Base-by-base conservation (phyloP, 2,113 vertebrate genomes). In the Corydoras maculifer region DNA sequence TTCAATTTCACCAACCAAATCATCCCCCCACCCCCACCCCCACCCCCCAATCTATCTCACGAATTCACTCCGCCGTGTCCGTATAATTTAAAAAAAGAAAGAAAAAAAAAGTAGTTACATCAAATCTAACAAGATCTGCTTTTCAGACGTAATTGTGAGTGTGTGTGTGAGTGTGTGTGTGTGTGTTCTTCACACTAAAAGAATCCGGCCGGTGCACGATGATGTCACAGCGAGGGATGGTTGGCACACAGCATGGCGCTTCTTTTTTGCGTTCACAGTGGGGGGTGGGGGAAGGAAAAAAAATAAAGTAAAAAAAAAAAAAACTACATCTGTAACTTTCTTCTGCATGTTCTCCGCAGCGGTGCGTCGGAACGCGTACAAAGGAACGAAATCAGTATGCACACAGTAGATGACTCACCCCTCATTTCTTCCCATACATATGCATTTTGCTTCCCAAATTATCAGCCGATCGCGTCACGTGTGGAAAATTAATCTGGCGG, bases 181-280 rank as follows among this genome's bases (percentile, higher is more conserved):
- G 82, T 73, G 67, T 57, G 64, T 63, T 66, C 74, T 63, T 82
- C 65, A 59, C 15, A 82, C 65, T 64, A 65, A 65, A 80, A 14
- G 70, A 71, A 3, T 72, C 57, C 59, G 76, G 58, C 69, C 32
- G 67, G 48, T 31, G 43, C 66, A 67, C 2, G 30, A 69, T 68
- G 67, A 83, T 70, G 68, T 81, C 72, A 57, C 14, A 58, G 68
- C 64, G 78, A 13, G 32, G 31, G 60, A 74, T 78, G 77, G 78
- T 84, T 58, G 80, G 73, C 35, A 72, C 82, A 83, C 82, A 82
- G 74, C 80, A 67, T 62, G 67, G 30, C 54, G 31, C 75, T 82
- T 85, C 78, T 80, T 82, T 70, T 75, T 49, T 58, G 49, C n/a
- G 53, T 54, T 50, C 66, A 61, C 62, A 8, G 64, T 62, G 73